These are phyloP conservation scores for Sebastes wilsoni DNA, from an alignment of 2,797 vertebrate genomes.

Conservation along the genomic window DNA sequence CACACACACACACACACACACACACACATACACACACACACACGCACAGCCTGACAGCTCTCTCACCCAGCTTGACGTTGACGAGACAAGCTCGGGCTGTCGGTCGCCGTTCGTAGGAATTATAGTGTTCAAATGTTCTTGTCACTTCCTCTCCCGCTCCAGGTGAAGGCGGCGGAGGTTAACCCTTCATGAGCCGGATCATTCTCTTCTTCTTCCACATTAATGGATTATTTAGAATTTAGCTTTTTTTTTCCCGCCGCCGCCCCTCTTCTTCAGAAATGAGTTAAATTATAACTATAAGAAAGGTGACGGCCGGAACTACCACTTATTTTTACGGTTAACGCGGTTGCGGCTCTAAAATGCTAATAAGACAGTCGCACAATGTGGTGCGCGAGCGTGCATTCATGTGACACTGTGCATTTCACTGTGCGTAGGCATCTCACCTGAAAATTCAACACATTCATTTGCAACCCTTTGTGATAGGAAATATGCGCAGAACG, in stretches of 20 bases:
- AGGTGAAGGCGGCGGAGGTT: slow-evolving; percentile 34
- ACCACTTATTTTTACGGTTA: background rate
- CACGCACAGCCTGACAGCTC: slow-evolving; percentile 21
- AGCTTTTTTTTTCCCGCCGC: no score
- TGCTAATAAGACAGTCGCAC: background rate
- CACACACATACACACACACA: no score
- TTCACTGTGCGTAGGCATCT: background rate
- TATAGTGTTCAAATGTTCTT: slow-evolving; percentile 69
- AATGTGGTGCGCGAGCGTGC: background rate
- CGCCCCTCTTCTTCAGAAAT: background rate
- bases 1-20: no score
- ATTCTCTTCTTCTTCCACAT: background rate
- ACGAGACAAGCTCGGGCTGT: slow-evolving; percentile 44
- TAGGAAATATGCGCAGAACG: background rate
- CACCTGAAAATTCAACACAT: background rate
- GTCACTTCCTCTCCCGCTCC: slow-evolving; percentile 47
- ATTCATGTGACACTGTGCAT: background rate
- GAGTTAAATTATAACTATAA: background rate
- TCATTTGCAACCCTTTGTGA: background rate
- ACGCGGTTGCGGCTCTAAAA: background rate
- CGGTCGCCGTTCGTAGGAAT: slow-evolving; percentile 49
- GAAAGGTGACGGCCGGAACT: background rate
- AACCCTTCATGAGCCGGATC: background rate
- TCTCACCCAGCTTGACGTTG: slow-evolving; percentile 42
- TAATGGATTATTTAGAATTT: background rate